Conservation (phyloP, 2,113 vertebrate species). For the Orycteropus afer region DNA sequence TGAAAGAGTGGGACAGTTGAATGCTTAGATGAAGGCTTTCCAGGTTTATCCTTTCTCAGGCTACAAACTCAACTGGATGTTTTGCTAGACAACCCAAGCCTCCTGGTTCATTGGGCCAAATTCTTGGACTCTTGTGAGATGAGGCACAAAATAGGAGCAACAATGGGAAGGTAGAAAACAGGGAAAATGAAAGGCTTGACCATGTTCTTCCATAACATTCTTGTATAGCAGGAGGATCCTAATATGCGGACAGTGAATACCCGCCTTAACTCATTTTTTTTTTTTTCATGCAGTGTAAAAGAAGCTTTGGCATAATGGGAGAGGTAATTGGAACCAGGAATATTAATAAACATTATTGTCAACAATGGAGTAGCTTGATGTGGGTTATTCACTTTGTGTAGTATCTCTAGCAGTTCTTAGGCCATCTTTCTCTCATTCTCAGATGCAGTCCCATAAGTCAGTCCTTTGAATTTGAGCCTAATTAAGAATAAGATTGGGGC, state of each 20-base stretch:
- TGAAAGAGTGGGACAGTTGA: conserved; percentile 26
- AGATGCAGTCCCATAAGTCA: background rate
- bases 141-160: background rate
- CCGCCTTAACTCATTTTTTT: background rate
- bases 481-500: background rate
- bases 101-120: background rate
- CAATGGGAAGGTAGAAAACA: background rate
- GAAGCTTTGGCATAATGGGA: background rate
- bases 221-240: conserved; percentile 21
- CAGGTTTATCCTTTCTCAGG: background rate
- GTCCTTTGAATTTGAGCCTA: background rate
- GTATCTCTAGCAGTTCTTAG: background rate
- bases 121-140: background rate
- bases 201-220: background rate
- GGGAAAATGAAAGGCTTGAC: background rate
- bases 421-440: background rate
- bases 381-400: background rate
- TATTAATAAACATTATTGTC: background rate
- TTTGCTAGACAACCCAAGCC: background rate
- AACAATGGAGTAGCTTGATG: background rate
- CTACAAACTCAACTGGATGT: background rate
- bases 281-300: background rate
- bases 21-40: conserved; percentile 29
- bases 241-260: background rate
- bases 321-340: background rate